Base-by-base conservation (phyloP, 2,113 vertebrate species). In the Mugil cephalus region DNA sequence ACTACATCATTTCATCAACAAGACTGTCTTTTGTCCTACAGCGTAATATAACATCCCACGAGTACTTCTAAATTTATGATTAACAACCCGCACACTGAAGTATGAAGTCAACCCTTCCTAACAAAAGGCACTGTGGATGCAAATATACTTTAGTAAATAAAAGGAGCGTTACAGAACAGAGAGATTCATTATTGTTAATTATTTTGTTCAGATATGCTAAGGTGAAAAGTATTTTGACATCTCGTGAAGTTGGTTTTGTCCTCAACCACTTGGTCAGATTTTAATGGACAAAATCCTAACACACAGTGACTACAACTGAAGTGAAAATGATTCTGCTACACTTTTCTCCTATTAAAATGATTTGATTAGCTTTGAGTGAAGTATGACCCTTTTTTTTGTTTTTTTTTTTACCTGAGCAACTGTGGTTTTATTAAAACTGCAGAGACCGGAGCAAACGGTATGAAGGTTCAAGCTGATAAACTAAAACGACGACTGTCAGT, bases 111-210 rank as follows among this genome's bases (percentile, higher is more conserved):
- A 72, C 17, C 14, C 69, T 69, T 34, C 61, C 30, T 21, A 38
- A 74, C 80, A 69, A 78, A 90, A 88, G 85, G 87, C 84, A 88
- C 84, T 48, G 75, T 51, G 69, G 68, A 66, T 46, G 71, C 7
- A 76, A 59, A 38, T 50, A 45, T 66, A 36, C 34, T 58, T 63
- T 36, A 10, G 21, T 39, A 17, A 47, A 19, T 14, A 46, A 50
- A 54, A 58, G 15, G 17, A 59, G 13, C 1, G 18, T 24, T 39
- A 48, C 30, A 65, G 24, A 68, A 19, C 24, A 24, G 10, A 46
- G 48, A 9, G 40, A 43, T n/a, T n/a, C n/a, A 6, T 50, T 42
- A 5, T 14, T 54, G 45, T 48, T 34, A 34, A 52, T 6, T 9
- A 36, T 66, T 74, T 50, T 66, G 30, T 53, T 61, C 15, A 38